Evolutionary conservation across 2,113 vertebrate genomes (phyloP), one percentile per base, ranked within the genome.

Genomic region (Colossoma macropomum): DNA sequence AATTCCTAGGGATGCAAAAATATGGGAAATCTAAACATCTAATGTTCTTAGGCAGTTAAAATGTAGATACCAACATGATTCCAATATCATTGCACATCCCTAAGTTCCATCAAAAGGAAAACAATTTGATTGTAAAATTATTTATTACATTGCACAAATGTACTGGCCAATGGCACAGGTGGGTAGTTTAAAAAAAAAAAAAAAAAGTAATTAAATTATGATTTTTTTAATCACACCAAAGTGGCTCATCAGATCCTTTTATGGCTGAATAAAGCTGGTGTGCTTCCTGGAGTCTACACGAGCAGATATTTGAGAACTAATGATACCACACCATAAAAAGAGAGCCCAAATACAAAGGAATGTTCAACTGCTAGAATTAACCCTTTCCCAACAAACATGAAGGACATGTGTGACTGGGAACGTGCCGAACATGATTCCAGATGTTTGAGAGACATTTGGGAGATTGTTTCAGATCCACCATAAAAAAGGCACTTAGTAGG

Each of bases 401-500:
- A 69, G 5, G n/a, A 17, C 27, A 28, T 19, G 30, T 10, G 23
- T 7, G 3, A 76, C 52, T 25, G 34, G 74, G 56, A 13, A 27
- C 11, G 54, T 9, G 50, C 10, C 52, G 17, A 19, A 59, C 32
- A 72, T 71, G 66, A 60, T 60, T 71, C 34, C 68, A 80, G 56
- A 63, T 50, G 56, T 11, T 34, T 12, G 27, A n/a, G 19, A 65
- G 11, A 52, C 16, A 19, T n/a, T 48, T 66, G n/a, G 13, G 48
- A 77, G 68, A 83, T 84, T 85, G 82, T 87, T 85, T 81, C 41
- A 86, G 30, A 93, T 94, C 92, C 65, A 48, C 63, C 65, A 75
- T 76, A 60, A 92, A 92, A 93, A 96, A 96, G 96, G 96, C 96
- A 96, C 96, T 96, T 96, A 89, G 93, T 94, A 95, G 95, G 95